Percentiles rank a stretch among this genome's conserved stretches.
Evolutionary conservation across 2,113 vertebrate species (phyloP).

Genomic region (Plecturocebus donacophilus): DNA sequence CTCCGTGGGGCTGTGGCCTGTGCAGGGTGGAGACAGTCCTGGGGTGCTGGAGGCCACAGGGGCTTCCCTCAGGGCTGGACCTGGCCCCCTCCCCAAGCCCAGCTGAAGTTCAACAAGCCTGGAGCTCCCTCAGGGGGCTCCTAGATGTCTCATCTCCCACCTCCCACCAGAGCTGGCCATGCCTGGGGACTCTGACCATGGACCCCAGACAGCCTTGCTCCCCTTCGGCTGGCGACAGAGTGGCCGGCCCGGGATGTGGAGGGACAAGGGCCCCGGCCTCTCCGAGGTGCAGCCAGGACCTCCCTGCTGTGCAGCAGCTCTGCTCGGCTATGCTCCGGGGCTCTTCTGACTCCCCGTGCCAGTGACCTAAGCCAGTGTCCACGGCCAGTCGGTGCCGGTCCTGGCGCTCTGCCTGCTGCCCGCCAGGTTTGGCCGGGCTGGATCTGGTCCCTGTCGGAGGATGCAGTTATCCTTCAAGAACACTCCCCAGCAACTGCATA

Average conservation of each 20-base stretch:
- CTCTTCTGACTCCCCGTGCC: accelerated
- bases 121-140: not conserved
- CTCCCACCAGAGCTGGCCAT: not conserved
- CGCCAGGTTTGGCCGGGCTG: not conserved
- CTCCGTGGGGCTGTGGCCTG: not conserved
- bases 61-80: not conserved
- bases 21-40: no score
- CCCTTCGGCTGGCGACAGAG: not conserved
- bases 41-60: not conserved
- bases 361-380: not conserved
- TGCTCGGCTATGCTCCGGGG: not conserved
- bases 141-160: accelerated
- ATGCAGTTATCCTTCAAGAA: not conserved
- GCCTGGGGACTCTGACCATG: not conserved
- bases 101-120: no score
- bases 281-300: not conserved
- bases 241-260: not conserved
- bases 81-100: not conserved
- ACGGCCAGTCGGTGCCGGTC: accelerated
- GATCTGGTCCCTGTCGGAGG: not conserved
- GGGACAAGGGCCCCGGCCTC: no score
- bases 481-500: no score
- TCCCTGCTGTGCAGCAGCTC: no score
- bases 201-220: not conserved
- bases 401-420: not conserved